Conservation (phyloP, 2,888 invertebrate genomes). For the Psylliodes chrysocephalus region DNA sequence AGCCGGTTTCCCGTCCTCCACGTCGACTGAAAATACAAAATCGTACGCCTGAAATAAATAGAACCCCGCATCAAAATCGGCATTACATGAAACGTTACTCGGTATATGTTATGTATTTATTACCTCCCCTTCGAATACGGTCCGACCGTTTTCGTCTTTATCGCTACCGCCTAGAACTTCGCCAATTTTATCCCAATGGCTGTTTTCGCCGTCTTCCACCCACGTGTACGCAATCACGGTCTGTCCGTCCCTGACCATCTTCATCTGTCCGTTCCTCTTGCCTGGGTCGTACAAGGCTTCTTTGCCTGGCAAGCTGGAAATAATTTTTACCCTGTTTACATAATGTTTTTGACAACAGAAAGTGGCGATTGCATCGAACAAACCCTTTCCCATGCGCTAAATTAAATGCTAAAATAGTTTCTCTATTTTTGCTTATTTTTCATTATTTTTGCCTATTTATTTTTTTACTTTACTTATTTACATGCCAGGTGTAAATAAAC, state of each 20-base stretch:
- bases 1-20: conserved; percentile 88
- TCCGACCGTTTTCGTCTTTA: conserved; percentile 76
- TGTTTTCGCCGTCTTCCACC: conserved; percentile 70
- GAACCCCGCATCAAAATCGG: no score
- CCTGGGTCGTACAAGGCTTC: conserved; percentile 83
- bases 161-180: conserved; percentile 84
- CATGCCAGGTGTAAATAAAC: no score
- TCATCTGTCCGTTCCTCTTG: conserved; percentile 83
- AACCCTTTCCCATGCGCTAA: no score
- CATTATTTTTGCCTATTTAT: no score
- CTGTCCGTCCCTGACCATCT: conserved; percentile 80
- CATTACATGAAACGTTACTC: no score
- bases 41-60: conserved; percentile 78
- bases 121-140: conserved; percentile 84
- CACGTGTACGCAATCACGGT: conserved; percentile 84
- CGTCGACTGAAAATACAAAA: conserved; percentile 95
- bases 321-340: no score
- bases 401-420: no score
- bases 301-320: conserved; percentile 81
- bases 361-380: no score
- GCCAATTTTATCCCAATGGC: conserved; percentile 85
- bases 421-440: no score
- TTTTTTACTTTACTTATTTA: no score
- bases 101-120: no score
- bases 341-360: no score